These are phyloP conservation scores for Lepidotrigona ventralis DNA, from an alignment of 1,140 invertebrate genomes.

Conservation along the genomic window DNA sequence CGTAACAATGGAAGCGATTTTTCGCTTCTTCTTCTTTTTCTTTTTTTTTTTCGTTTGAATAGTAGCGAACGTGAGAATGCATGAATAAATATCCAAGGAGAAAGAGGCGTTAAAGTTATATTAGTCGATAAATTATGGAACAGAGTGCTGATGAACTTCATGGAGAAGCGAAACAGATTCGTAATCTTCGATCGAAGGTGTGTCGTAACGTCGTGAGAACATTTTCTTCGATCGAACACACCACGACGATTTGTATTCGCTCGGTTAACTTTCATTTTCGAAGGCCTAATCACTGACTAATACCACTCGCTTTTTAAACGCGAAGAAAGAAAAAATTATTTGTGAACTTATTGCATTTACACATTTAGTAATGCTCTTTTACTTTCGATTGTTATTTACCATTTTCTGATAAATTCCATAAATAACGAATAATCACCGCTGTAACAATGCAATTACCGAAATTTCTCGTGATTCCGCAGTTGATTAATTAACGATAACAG, in stretches of 20 bases:
- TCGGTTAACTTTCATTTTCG: constrained; percentile 67
- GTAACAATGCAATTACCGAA: background rate
- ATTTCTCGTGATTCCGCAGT: background rate
- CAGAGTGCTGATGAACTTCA: constrained; percentile 11
- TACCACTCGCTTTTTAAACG: constrained; percentile 10
- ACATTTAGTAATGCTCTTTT: background rate
- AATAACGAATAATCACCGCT: background rate
- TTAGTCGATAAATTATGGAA: constrained; percentile 38
- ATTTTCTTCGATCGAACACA: constrained; percentile 37
- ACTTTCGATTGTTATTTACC: constrained; percentile 1
- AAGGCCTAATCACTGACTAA: constrained; percentile 64
- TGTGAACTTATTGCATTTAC: background rate
- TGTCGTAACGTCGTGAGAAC: constrained; percentile 55
- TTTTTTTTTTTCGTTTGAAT: background rate
- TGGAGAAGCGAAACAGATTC: constrained; percentile 7
- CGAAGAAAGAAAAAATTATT: background rate
- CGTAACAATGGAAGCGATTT: background rate
- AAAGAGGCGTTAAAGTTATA: constrained; percentile 6
- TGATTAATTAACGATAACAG: constrained; percentile 15
- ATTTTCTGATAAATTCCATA: background rate
- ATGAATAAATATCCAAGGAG: background rate
- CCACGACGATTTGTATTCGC: constrained; percentile 17
- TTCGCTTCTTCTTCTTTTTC: background rate
- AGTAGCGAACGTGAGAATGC: constrained; percentile 12
- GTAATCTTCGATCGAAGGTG: constrained; percentile 15